Conservation (phyloP, 2,888 invertebrate species). For the Colletes collaris region DNA sequence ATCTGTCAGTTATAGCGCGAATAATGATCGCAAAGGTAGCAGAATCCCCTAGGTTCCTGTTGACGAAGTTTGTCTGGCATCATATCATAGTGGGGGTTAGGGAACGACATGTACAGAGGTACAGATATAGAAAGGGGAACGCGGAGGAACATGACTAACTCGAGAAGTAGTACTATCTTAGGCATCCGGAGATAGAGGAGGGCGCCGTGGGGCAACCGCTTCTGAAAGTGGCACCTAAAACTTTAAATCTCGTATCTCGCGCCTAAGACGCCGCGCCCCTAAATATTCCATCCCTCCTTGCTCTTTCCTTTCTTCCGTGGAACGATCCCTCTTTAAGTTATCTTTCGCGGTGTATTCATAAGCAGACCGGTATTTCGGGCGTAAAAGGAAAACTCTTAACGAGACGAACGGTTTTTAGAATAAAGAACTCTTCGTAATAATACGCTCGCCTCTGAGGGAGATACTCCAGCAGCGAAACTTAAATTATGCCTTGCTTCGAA, state of each 20-base stretch:
- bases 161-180: conserved; percentile 58
- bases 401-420: conserved; percentile 43
- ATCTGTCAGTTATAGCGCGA: background rate
- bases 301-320: conserved; percentile 17
- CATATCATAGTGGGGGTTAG: no score
- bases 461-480: conserved; percentile 14
- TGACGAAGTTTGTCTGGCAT: no score
- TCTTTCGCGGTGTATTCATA: conserved; percentile 53
- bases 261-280: conserved; percentile 57
- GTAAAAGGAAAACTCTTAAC: conserved; percentile 26
- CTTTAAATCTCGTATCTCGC: conserved; percentile 71
- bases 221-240: conserved; percentile 67
- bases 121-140: conserved; percentile 8
- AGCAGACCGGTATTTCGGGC: conserved; percentile 30
- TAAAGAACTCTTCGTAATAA: conserved; percentile 30
- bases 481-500: conserved; percentile 37
- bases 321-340: conserved; percentile 52
- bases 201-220: conserved; percentile 56
- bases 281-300: conserved; percentile 54
- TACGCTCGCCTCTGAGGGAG: background rate
- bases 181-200: conserved; percentile 53
- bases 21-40: background rate
- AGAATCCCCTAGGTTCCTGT: no score
- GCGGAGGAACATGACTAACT: conserved; percentile 41
- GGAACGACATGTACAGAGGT: background rate